Conservation (phyloP, 1,140 invertebrate species). For the Lasioglossum albipes region DNA sequence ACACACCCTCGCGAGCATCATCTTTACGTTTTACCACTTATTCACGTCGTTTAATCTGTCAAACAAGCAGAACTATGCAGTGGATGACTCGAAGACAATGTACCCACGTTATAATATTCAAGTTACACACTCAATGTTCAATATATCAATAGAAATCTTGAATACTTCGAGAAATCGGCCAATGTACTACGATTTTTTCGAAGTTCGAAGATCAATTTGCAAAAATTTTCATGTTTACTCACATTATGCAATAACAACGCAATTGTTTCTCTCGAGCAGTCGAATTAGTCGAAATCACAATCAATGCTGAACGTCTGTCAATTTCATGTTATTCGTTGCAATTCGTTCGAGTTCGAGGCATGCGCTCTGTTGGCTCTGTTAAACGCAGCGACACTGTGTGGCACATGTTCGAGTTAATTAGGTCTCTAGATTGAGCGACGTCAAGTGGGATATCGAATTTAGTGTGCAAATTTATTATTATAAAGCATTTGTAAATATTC, state of each 20-base stretch:
- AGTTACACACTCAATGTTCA: background rate
- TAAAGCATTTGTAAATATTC: too few species aligned
- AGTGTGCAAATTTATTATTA: too few species aligned
- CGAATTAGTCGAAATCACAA: slow-evolving; percentile 14
- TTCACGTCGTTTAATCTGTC: slow-evolving; percentile 1
- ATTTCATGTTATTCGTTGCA: background rate
- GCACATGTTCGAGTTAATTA: too few species aligned
- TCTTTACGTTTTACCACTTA: slow-evolving; percentile 48
- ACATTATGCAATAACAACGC: slow-evolving; percentile 48
- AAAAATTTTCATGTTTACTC: slow-evolving; percentile 55
- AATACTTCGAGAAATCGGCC: background rate
- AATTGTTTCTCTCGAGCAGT: slow-evolving; percentile 40
- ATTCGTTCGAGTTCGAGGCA: background rate
- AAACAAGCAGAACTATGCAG: slow-evolving; percentile 24
- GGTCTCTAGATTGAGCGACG: too few species aligned
- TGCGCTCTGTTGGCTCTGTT: background rate
- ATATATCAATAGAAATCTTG: background rate
- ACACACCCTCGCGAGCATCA: slow-evolving; percentile 73
- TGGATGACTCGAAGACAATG: too few species aligned
- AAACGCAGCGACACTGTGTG: background rate
- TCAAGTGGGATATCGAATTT: too few species aligned
- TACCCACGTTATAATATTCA: background rate
- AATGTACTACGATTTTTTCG: background rate
- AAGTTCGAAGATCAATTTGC: background rate
- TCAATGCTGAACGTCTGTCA: background rate